A percentile compares a stretch with the other conserved stretches of the same genome.
Conservation (phyloP, 2,888 invertebrate species). For the Rhingia campestris region DNA sequence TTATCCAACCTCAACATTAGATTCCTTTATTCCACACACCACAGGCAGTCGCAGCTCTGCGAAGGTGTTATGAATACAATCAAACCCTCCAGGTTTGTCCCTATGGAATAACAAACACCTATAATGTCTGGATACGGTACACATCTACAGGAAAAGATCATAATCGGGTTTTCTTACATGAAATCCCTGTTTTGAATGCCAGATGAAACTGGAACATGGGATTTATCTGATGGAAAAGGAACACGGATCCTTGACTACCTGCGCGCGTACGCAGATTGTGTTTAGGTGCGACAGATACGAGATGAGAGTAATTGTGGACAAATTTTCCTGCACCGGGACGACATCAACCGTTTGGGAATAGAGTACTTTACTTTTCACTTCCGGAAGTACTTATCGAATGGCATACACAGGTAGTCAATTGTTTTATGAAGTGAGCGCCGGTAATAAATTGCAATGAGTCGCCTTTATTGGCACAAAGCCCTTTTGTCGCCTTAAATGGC, state of each 20-base stretch:
- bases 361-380: constrained; percentile 32
- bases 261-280: constrained; percentile 15
- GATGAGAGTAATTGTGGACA: constrained; percentile 20
- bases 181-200: constrained; percentile 37
- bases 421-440: constrained; percentile 43
- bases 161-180: constrained; percentile 49
- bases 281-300: constrained; percentile 30
- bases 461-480: constrained; percentile 38
- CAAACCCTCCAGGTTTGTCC: constrained; percentile 44
- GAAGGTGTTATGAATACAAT: constrained; percentile 51
- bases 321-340: not conserved
- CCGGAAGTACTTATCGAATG: constrained; percentile 35
- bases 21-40: constrained; percentile 54
- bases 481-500: constrained; percentile 58
- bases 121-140: not conserved
- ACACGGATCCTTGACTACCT: constrained; percentile 29
- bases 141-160: constrained; percentile 40
- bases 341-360: not conserved
- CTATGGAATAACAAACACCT: constrained; percentile 44
- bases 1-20: constrained; percentile 37
- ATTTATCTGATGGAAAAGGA: constrained; percentile 38
- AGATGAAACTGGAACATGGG: constrained; percentile 52
- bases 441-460: constrained; percentile 11
- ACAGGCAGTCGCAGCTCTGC: constrained; percentile 4
- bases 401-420: constrained; percentile 6